phyloP scores from a whole-genome alignment of 2,888 invertebrate genomes.

The Sinopyrophorus schimmeli region DNA sequence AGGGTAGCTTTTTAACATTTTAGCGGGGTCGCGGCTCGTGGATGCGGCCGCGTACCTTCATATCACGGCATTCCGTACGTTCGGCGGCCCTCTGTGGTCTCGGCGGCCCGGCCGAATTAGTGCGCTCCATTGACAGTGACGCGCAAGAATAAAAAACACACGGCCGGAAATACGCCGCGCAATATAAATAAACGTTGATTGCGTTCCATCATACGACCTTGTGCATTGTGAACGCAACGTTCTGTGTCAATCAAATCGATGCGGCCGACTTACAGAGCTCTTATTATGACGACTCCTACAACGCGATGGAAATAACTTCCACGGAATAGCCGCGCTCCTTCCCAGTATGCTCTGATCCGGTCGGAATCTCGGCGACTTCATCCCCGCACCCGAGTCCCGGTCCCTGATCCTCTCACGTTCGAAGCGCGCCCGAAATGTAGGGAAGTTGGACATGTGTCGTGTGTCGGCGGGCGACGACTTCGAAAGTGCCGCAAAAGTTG shows the following conservation, averaged over 20 bases:
- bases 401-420: constrained; percentile 21
- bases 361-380: constrained; percentile 25
- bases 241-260: constrained; percentile 40
- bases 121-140: constrained; percentile 36
- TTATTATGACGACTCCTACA: constrained; percentile 34
- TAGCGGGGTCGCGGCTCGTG: neutral
- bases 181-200: constrained; percentile 41
- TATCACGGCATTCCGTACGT: constrained; percentile 9
- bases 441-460: constrained; percentile 13
- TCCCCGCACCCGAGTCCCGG: constrained; percentile 31
- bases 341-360: constrained; percentile 29
- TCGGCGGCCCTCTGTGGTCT: neutral
- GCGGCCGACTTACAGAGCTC: constrained; percentile 28
- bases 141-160: constrained; percentile 32
- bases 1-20: neutral
- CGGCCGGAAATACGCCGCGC: constrained; percentile 35
- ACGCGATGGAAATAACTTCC: constrained; percentile 33
- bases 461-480: constrained; percentile 17
- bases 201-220: constrained; percentile 42
- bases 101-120: too few species aligned
- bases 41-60: constrained; percentile 2
- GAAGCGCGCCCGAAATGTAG: constrained; percentile 12
- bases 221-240: constrained; percentile 34
- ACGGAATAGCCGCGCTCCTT: constrained; percentile 31
- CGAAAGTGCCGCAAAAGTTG: constrained; percentile 27